Evolutionary conservation across 2,888 invertebrate genomes (phyloP), one percentile per base, ranked within the genome.

Genomic region (Diloba caeruleocephala): DNA sequence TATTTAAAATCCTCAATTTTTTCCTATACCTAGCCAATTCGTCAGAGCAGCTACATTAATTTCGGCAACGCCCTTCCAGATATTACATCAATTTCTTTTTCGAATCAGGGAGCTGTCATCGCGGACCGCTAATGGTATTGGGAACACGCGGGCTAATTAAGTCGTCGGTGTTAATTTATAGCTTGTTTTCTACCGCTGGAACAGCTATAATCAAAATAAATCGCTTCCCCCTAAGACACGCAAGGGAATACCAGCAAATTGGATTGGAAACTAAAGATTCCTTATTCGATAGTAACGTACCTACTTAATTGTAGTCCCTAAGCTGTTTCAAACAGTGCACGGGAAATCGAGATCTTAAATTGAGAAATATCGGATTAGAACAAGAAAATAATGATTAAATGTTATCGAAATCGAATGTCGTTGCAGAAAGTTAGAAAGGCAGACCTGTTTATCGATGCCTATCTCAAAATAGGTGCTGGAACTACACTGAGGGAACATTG

Each of bases 171-270:
- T 88, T 88, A 90, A 92, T 92, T 92, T 92, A 92, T 89, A 77
- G 88, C 81, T 84, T 87, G 90, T 90, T 90, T 87, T 88, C 86
- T 79, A 83, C 77, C 73, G 76, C 78, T 78, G 79, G 74, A 86
- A 86, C 85, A 82, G 83, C 85, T 79, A 87, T 91, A 91, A 92
- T 92, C 90, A 89, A 90, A 91, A 92, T 85, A 90, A 92, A 92
- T 92, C 88, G 90, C 75, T 85, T 77, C 79, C 76, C 75, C 68
- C 76, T 75, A 82, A 84, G 85, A 86, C 92, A 92, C 92, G 92
- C 92, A 74, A 90, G 84, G 87, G 86, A 84, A 85, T 87, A 81
- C 80, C 80, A 79, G 79, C 83, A 88, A 90, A 89, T 87, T 89
- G 85, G 87, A 87, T 88, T 88, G 81, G 84, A 81, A 85, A 84